These are phyloP conservation scores for Arothron firmamentum DNA, from an alignment of 2,113 vertebrate species.

Conservation along the genomic window DNA sequence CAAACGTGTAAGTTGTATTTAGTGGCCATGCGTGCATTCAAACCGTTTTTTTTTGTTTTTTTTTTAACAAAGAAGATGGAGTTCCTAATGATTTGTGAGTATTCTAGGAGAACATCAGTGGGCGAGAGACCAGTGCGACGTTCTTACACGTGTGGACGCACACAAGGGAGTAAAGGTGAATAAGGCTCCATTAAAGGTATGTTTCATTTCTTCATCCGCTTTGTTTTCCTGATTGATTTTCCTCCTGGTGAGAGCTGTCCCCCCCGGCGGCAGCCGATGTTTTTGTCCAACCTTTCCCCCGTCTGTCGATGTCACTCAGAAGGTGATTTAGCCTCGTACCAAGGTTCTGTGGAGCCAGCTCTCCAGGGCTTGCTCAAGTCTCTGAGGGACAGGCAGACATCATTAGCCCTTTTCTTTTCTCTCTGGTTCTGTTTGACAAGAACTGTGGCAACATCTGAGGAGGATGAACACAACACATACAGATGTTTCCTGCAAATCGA, in stretches of 20 bases:
- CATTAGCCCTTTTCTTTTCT: constrained; percentile 16
- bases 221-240: constrained; percentile 28
- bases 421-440: constrained; percentile 26
- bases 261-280: constrained; percentile 20
- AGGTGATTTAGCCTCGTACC: constrained; percentile 21
- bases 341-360: constrained; percentile 16
- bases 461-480: constrained; percentile 30
- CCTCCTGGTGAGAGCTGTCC: constrained; percentile 28
- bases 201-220: constrained; percentile 1
- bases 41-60: too few relatives aligned
- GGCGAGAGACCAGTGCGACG: too few relatives aligned
- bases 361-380: constrained; percentile 11
- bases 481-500: constrained; percentile 20
- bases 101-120: too few relatives aligned
- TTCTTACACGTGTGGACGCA: constrained; percentile 13
- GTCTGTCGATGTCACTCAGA: constrained; percentile 28
- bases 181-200: background rate
- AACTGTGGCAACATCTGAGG: constrained; percentile 26
- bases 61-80: too few relatives aligned
- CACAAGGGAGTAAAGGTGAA: background rate
- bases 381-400: constrained; percentile 12
- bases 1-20: too few relatives aligned
- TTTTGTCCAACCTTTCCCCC: constrained; percentile 28
- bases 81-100: too few relatives aligned
- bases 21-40: too few relatives aligned